Base-by-base conservation (phyloP, 2,797 vertebrate genomes). In the Crocidura indochinensis region DNA sequence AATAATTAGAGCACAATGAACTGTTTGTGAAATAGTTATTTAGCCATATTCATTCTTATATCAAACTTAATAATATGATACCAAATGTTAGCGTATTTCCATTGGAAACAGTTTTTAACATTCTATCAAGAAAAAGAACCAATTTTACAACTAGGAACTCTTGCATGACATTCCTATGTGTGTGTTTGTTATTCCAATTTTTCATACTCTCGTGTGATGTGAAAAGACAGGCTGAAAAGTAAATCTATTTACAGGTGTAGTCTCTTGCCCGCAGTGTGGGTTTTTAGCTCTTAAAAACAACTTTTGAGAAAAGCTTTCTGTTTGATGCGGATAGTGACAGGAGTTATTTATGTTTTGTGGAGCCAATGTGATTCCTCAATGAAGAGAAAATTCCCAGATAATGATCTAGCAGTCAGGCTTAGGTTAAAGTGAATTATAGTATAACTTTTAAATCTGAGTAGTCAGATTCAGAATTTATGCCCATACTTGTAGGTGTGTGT, bases 321-420 rank as follows among this genome's bases (percentile, higher is more conserved):
- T 98, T 98, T 98, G 98, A 98, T 98, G 98, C 98, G 97, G 97
- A 96, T 93, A 89, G 94, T 97, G 94, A 97, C 94, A 96, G 96
- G 97, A 88, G 78, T 96, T 98, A 98, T 98, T 98, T 98, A 97
- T 91, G 95, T 91, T 56, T 93, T 86, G 15, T 87, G 78, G 92
- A 86, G 60, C 73, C 64, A 14, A 19, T 65, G 74, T 27, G 65
- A 87, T 73, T 12, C 81, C 67, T 84, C 6, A 0, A 87, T 94
- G 85, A 97, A 95, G 97, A 98, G 97, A 98, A 98, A 98, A 97
- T 98, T 97, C 97, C 95, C 96, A 96, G 97, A 96, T 98, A 96
- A 97, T 95, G 97, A 97, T 74, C 84, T 87, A 51, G 64, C 12
- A 64, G 49, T 38, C 95, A 83, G 29, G 46, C 72, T 83, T 88